These are phyloP conservation scores for Holacanthella duospinosa DNA, from an alignment of 2,888 invertebrate genomes.

Conservation along the genomic window DNA sequence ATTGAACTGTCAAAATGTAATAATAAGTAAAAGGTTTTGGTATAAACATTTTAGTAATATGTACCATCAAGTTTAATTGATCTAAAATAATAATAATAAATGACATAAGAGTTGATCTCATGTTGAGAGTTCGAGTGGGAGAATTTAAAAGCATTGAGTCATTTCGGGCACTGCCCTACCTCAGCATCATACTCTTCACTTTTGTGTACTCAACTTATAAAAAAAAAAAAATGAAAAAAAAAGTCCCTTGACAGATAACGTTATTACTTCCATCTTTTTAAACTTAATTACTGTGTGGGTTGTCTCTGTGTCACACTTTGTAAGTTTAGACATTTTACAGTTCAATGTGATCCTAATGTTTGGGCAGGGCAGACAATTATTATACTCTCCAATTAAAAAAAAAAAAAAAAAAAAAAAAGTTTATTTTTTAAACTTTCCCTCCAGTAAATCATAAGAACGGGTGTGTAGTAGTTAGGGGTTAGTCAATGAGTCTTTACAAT, in stretches of 20 bases:
- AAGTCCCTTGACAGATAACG: conserved; percentile 6
- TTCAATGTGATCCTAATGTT: neutral
- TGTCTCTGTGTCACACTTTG: neutral
- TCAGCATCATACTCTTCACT: neutral
- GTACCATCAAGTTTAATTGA: too few species aligned
- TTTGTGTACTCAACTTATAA: neutral
- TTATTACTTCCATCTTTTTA: neutral
- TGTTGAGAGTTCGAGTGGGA: too few species aligned
- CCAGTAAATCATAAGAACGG: too few species aligned
- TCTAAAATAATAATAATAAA: neutral
- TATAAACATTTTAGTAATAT: too few species aligned
- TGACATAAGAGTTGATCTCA: neutral
- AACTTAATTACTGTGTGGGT: neutral
- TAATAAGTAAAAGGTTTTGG: too few species aligned
- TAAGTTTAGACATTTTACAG: neutral
- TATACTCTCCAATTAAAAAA: neutral
- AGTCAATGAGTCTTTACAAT: too few species aligned
- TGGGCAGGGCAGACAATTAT: neutral
- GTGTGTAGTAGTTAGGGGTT: too few species aligned
- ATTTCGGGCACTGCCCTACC: conserved; percentile 1
- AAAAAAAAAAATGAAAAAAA: too few species aligned
- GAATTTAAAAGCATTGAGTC: too few species aligned
- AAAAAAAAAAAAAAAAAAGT: neutral
- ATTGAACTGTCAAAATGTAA: too few species aligned
- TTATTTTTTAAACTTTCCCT: neutral